A percentile compares a stretch with the other conserved stretches of the same genome.
These are phyloP conservation scores for Halotydeus destructor DNA, from an alignment of 1,140 invertebrate species.

Conservation along the genomic window DNA sequence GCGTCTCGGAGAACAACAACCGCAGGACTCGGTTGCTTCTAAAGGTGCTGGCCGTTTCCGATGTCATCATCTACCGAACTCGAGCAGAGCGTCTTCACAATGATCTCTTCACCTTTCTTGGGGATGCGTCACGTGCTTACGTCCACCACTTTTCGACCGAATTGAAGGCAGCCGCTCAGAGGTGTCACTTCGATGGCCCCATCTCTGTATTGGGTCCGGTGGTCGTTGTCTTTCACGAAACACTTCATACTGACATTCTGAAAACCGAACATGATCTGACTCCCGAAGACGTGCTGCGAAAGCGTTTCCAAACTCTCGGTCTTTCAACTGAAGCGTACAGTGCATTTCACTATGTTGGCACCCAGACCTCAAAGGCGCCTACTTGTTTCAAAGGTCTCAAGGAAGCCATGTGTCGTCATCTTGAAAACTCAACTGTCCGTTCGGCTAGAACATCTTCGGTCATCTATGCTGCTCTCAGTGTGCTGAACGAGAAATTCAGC, in stretches of 20 bases:
- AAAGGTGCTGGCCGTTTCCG: constrained; percentile 54
- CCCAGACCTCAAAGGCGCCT: constrained; percentile 29
- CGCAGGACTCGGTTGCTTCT: constrained; percentile 47
- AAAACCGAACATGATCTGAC: constrained; percentile 30
- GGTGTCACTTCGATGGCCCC: constrained; percentile 28
- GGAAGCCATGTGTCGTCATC: constrained; percentile 31
- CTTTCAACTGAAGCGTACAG: constrained; percentile 46
- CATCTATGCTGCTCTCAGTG: constrained; percentile 42
- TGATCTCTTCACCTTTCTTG: constrained; percentile 58
- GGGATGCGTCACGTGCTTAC: constrained; percentile 51
- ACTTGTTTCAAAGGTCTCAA: constrained; percentile 35
- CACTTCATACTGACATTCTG: constrained; percentile 33
- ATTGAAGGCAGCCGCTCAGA: constrained; percentile 33
- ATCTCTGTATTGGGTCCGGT: constrained; percentile 34
- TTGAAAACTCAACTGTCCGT: constrained; percentile 43
- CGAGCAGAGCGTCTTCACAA: constrained; percentile 48
- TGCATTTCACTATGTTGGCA: constrained; percentile 45
- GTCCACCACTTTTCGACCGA: constrained; percentile 46
- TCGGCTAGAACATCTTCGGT: constrained; percentile 39
- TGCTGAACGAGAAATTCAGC: constrained; percentile 54
- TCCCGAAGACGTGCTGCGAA: constrained; percentile 40
- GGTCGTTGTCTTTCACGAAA: constrained; percentile 61
- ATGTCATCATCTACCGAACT: constrained; percentile 58
- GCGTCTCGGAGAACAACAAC: constrained; percentile 41
- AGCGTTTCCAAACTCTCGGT: constrained; percentile 37